Conservation (phyloP, 2,113 vertebrate species). For the Acrocephalus kingi region DNA sequence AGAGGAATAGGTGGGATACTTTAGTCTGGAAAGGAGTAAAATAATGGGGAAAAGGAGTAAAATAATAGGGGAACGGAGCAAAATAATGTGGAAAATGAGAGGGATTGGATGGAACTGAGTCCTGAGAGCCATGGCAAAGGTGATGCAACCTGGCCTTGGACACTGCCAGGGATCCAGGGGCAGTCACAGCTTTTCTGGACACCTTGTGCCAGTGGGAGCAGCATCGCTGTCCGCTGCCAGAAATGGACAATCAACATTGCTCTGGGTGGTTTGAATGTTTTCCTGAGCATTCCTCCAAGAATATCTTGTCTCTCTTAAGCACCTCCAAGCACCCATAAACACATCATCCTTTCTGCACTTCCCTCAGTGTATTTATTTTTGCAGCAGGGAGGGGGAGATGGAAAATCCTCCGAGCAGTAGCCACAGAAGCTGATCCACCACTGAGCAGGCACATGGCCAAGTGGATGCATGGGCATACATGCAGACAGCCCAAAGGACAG, state of each 20-base stretch:
- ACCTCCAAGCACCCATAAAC: neutral
- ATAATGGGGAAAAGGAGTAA: neutral
- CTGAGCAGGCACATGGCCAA: slow-evolving; percentile 68
- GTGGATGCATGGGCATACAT: slow-evolving; percentile 64
- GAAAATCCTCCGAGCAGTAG: slow-evolving; percentile 58
- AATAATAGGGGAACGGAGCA: neutral
- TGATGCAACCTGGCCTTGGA: neutral
- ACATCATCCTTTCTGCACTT: neutral
- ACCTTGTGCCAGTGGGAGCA: neutral
- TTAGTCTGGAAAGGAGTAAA: neutral
- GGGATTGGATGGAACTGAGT: neutral
- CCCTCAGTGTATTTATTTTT: slow-evolving; percentile 15
- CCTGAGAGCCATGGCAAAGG: neutral
- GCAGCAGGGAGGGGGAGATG: neutral
- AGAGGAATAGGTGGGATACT: neutral
- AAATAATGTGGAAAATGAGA: neutral
- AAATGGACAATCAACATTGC: neutral
- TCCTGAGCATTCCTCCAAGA: neutral
- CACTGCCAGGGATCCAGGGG: neutral
- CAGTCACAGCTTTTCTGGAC: neutral
- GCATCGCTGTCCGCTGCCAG: neutral
- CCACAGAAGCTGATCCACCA: slow-evolving; percentile 59
- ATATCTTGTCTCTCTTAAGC: neutral
- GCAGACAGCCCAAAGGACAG: slow-evolving; percentile 70
- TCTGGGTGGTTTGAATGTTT: neutral